Evolutionary conservation across 2,888 invertebrate genomes (phyloP).

Genomic region (Lamellibrachia satsuma): DNA sequence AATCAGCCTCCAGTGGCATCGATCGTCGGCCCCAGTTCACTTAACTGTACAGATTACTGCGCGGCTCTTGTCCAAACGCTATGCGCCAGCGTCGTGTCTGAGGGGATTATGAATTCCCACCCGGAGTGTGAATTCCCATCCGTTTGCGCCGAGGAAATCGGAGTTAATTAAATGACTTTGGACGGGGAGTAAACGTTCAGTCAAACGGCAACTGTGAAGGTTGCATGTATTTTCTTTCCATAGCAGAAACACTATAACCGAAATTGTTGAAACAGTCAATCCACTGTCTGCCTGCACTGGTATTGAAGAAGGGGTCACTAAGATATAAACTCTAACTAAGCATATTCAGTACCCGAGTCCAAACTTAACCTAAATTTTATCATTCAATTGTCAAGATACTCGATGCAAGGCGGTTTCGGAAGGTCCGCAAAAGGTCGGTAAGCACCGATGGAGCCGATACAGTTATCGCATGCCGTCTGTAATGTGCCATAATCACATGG

Average conservation of each 20-base stretch:
- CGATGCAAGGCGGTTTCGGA: neutral
- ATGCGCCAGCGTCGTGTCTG: neutral
- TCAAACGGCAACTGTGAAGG: neutral
- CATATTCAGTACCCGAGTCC: neutral
- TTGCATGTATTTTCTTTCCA: neutral
- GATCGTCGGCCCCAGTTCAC: neutral
- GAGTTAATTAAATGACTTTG: neutral
- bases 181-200: neutral
- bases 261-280: neutral
- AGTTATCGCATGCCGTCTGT: neutral
- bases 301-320: neutral
- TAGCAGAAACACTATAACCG: neutral
- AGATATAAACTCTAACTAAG: neutral
- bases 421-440: neutral
- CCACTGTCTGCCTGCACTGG: neutral
- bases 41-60: neutral
- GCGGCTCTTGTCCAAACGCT: neutral
- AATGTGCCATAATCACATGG: conserved; percentile 3
- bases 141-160: neutral
- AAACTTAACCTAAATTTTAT: neutral
- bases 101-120: neutral
- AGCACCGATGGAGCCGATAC: neutral
- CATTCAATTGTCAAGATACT: neutral
- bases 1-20: neutral
- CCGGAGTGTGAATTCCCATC: no score